phyloP scores from a whole-genome alignment of 2,797 vertebrate species.

The Enteromius afrohamiltoni region DNA sequence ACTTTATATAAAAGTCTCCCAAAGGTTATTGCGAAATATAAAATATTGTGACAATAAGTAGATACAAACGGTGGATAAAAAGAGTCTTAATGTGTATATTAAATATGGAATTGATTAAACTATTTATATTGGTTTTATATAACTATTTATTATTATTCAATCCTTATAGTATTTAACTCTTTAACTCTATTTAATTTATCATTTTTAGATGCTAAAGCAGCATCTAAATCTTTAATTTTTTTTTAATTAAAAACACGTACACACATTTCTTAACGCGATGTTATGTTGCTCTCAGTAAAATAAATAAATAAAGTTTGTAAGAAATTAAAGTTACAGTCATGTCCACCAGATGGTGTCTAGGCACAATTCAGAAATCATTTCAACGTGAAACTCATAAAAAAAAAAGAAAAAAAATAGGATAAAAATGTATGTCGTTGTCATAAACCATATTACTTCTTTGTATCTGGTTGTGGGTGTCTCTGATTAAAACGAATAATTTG shows the following conservation, averaged over 20 bases:
- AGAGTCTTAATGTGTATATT: background rate
- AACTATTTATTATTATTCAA: no score
- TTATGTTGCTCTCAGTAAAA: background rate
- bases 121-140: background rate
- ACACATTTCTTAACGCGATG: background rate
- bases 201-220: background rate
- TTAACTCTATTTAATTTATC: background rate
- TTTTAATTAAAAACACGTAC: background rate
- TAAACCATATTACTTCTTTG: background rate
- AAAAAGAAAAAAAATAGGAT: background rate
- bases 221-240: background rate
- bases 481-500: slow-evolving; percentile 1
- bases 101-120: background rate
- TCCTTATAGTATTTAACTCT: no score
- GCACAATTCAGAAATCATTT: background rate
- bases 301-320: background rate
- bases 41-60: background rate
- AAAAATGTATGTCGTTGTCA: background rate
- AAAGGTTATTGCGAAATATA: background rate
- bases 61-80: background rate
- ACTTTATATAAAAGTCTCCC: background rate
- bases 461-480: background rate
- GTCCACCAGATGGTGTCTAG: slow-evolving; percentile 39
- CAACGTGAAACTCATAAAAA: background rate
- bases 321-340: background rate